phyloP scores from a whole-genome alignment of 2,797 vertebrate genomes.

The Cossypha niveicapilla region DNA sequence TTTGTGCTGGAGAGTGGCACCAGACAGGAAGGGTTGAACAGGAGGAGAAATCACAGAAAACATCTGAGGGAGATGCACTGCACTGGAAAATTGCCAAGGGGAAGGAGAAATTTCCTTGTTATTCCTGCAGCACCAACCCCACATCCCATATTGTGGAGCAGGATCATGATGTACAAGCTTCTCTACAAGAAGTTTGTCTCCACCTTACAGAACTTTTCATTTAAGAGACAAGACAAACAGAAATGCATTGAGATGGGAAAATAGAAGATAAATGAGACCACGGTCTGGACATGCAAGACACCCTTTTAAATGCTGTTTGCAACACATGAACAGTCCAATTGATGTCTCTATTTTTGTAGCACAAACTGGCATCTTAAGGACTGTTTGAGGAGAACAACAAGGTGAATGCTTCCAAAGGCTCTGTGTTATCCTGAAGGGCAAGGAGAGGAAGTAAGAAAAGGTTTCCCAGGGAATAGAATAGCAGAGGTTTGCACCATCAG shows the following conservation, averaged over 20 bases:
- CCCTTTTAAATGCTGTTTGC: neutral
- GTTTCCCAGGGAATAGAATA: neutral
- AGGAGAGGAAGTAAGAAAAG: neutral
- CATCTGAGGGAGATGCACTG: neutral
- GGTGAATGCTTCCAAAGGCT: neutral
- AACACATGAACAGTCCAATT: neutral
- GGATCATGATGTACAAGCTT: accelerated
- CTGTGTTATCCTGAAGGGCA: neutral
- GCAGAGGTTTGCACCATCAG: neutral
- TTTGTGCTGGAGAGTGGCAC: neutral
- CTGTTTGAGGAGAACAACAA: neutral
- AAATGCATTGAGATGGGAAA: neutral
- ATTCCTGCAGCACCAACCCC: neutral
- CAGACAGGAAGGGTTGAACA: neutral
- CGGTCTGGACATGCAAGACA: neutral
- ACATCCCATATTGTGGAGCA: neutral
- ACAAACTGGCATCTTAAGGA: neutral
- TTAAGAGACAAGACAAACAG: neutral
- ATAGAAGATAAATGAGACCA: neutral
- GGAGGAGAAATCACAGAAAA: neutral
- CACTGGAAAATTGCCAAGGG: neutral
- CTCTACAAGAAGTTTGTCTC: neutral
- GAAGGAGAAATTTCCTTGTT: neutral
- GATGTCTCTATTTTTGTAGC: neutral
- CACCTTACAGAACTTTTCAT: neutral